Evolutionary conservation across 2,888 invertebrate genomes (phyloP).

Genomic region (Taphrorychus bicolor): DNA sequence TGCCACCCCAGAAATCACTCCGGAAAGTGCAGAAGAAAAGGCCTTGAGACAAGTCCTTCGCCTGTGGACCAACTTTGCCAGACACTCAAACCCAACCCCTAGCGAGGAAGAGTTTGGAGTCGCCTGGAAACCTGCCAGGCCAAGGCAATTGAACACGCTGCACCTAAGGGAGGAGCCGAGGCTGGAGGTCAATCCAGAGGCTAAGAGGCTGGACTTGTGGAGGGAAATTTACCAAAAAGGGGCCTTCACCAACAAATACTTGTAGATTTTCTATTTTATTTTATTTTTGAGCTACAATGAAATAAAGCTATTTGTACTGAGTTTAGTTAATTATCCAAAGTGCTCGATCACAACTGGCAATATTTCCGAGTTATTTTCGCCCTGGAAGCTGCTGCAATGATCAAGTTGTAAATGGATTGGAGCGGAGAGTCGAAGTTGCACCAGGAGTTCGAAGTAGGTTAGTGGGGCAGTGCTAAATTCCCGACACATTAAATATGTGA

Average conservation of each 20-base stretch:
- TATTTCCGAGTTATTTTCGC: background rate
- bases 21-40: conserved; percentile 47
- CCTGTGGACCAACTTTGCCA: conserved; percentile 53
- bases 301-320: too few species aligned
- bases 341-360: background rate
- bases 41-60: conserved; percentile 45
- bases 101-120: conserved; percentile 32
- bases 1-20: conserved; percentile 38
- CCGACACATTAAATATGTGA: background rate
- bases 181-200: conserved; percentile 47
- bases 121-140: conserved; percentile 48
- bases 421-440: conserved; percentile 1
- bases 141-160: conserved; percentile 46
- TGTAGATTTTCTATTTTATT: conserved; percentile 20
- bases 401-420: conserved; percentile 4
- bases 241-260: conserved; percentile 29
- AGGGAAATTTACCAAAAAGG: conserved; percentile 35
- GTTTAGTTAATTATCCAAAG: background rate
- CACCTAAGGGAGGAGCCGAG: conserved; percentile 50
- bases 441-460: conserved; percentile 2
- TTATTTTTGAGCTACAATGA: background rate
- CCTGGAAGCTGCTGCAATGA: background rate
- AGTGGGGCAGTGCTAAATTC: conserved; percentile 5
- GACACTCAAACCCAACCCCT: conserved; percentile 45
- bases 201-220: conserved; percentile 51